Evolutionary conservation across 2,797 vertebrate species (phyloP).

Genomic region (Perodicticus potto): DNA sequence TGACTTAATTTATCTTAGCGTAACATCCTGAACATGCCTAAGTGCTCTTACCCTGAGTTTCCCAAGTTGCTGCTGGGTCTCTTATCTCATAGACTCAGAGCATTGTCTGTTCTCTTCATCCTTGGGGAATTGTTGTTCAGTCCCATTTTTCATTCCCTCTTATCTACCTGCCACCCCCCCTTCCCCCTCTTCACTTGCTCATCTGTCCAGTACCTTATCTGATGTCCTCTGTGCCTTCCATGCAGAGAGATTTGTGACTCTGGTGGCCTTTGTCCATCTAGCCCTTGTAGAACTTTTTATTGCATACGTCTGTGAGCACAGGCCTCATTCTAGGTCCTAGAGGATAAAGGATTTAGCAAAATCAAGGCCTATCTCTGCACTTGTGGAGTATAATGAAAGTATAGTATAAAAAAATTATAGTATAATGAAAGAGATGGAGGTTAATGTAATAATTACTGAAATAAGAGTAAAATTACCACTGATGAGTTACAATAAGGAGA

Average conservation of each 20-base stretch:
- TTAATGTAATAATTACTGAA: not conserved
- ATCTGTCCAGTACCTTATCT: not conserved
- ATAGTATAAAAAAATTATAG: not conserved
- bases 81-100: not conserved
- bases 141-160: rapidly evolving
- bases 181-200: not conserved
- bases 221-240: not conserved
- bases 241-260: not conserved
- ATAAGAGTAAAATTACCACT: not conserved
- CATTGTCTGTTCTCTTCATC: not conserved
- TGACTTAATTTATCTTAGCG: not conserved
- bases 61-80: not conserved
- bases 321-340: not conserved
- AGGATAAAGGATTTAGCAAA: not conserved
- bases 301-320: not conserved
- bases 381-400: not conserved
- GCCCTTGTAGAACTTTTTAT: not conserved
- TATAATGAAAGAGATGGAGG: not conserved
- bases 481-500: not conserved
- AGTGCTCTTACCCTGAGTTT: too few species aligned
- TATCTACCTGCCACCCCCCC: not conserved
- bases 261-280: not conserved
- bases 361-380: not conserved
- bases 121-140: not conserved
- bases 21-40: not conserved